These are phyloP conservation scores for Catostomus latipinnis DNA, from an alignment of 2,797 vertebrate species.

Conservation along the genomic window DNA sequence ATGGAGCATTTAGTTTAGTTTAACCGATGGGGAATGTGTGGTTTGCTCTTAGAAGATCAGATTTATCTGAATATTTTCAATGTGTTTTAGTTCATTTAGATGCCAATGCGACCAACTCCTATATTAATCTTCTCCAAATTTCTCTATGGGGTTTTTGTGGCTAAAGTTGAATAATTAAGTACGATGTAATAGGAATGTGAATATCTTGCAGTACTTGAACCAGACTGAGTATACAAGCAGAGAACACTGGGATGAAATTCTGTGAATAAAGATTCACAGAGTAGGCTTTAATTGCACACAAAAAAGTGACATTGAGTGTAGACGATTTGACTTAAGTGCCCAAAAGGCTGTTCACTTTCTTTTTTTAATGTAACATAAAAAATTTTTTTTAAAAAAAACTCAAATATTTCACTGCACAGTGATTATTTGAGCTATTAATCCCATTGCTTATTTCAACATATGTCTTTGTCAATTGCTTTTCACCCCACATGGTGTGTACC, in stretches of 20 bases:
- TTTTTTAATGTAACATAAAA: neutral
- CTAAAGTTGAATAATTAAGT: neutral
- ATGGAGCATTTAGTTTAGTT: constrained; percentile 64
- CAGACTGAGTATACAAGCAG: constrained; percentile 6
- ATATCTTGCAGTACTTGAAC: constrained; percentile 35
- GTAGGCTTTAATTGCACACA: constrained; percentile 14
- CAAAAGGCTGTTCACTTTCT: constrained; percentile 23
- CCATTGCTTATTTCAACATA: constrained; percentile 63
- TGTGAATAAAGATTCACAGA: neutral
- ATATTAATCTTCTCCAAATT: constrained; percentile 7
- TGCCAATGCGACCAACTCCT: constrained; percentile 4
- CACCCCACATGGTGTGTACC: constrained; percentile 75
- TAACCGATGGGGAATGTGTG: constrained; percentile 87
- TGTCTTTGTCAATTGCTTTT: constrained; percentile 66
- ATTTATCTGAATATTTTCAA: constrained; percentile 40
- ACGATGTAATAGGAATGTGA: neutral
- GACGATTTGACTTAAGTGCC: constrained; percentile 25
- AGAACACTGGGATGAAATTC: constrained; percentile 25
- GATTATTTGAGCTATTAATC: constrained; percentile 70
- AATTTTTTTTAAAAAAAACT: constrained; percentile 16
- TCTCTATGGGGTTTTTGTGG: constrained; percentile 2
- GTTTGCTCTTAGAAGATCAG: constrained; percentile 78
- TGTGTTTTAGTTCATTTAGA: constrained; percentile 28
- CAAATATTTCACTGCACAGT: constrained; percentile 61
- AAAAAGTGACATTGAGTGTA: neutral